Evolutionary conservation across 2,888 invertebrate species (phyloP), one percentile per base, ranked within the genome.

Genomic region (Drosophila mimetica): DNA sequence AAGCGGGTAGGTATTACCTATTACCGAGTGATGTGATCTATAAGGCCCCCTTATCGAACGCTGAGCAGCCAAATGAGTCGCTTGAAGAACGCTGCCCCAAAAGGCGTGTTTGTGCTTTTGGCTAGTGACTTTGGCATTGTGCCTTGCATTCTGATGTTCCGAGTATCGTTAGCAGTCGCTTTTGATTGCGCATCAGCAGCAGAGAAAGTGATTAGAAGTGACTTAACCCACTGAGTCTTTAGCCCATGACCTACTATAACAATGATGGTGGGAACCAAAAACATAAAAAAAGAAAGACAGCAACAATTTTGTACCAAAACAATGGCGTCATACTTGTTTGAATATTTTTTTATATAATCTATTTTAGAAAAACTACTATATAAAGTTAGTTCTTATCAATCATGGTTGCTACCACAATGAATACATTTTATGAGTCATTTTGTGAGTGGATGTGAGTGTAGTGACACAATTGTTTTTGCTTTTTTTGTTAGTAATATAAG

Each of bases 91-190:
- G 57, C 57, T 11, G 48, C 66, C 57, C 37, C 42, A 57, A 20
- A 66, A 65, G 66, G 66, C 48, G 14, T 50, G 48, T 50, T 65
- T 66, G 65, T 44, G 55, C 34, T 36, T 48, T 65, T 48, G 54
- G 54, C 16, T 16, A 41, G 22, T 55, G 41, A 32, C 25, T 25
- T 8, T 22, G 14, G 48, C 20, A 25, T 46, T 65, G 66, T 55
- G 66, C 66, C 50, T 66, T 66, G 66, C 66, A 66, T 66, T 66
- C 39, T 34, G 32, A 50, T 61, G 25, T 28, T 60, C 28, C 20
- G 30, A 36, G 36, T 63, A 42, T 59, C 9, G 18, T 36, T 28
- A 34, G 9, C 42, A n/a, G 42, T 20, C 14, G 32, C 30, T 14
- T 46, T 16, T 18, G 60, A 48, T 25, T 48, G 61, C 60, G 48